Conservation (phyloP, 1,140 invertebrate genomes). For the Macrobrachium rosenbergii region DNA sequence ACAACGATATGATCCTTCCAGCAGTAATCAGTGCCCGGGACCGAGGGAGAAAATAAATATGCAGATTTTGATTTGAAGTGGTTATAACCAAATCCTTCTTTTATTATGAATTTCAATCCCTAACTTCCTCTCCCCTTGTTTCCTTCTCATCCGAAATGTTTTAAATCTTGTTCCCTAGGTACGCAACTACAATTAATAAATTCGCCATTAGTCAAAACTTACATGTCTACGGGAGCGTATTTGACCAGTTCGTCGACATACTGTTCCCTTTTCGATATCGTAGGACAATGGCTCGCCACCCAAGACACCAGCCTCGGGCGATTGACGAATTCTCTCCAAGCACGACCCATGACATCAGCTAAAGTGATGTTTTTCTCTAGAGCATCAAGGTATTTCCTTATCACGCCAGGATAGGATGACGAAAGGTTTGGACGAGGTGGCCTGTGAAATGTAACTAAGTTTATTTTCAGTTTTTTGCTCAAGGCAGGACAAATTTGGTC, state of each 20-base stretch:
- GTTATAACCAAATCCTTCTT: no score
- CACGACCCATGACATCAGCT: slow-evolving; percentile 15
- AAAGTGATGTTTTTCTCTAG: neutral
- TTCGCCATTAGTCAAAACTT: neutral
- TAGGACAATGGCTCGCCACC: slow-evolving; percentile 39
- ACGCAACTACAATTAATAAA: no score
- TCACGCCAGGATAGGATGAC: neutral
- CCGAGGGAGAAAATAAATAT: no score
- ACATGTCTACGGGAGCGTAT: slow-evolving; percentile 35
- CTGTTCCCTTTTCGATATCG: slow-evolving; percentile 20
- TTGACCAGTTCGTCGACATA: slow-evolving; percentile 28
- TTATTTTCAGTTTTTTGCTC: no score
- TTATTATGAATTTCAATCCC: no score
- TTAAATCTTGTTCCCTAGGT: no score
- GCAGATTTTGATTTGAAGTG: no score
- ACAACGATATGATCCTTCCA: no score
- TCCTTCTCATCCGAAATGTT: no score
- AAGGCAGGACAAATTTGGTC: no score
- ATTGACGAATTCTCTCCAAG: slow-evolving; percentile 16
- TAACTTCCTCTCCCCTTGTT: no score
- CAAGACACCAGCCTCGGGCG: slow-evolving; percentile 26
- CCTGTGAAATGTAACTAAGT: neutral
- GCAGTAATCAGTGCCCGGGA: no score
- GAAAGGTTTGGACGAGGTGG: slow-evolving; percentile 37
- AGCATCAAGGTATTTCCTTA: neutral